Evolutionary conservation across 2,888 invertebrate genomes (phyloP), one percentile per base, ranked within the genome.

Genomic region (Andrena trimmerana): DNA sequence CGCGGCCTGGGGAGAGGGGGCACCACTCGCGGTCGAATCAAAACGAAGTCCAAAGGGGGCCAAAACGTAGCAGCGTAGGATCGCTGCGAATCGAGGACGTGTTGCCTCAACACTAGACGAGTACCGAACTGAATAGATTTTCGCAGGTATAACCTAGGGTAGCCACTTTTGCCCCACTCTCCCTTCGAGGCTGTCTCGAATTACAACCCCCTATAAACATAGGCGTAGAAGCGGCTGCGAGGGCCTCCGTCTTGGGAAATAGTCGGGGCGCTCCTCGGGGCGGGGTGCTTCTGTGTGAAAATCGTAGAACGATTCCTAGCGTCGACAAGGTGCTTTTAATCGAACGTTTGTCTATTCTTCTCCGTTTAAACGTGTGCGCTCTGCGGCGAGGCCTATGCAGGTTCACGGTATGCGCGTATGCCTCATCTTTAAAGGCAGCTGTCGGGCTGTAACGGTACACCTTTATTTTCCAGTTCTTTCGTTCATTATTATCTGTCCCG

Each of bases 121-220:
- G 78, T 76, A 74, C 75, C 67, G 65, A 73, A 84, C 88, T 89
- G 90, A 92, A 91, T 92, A 90, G 90, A 90, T 89, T 92, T 91
- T 91, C 89, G 91, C 93, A 93, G 93, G 93, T 93, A 93, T 89
- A 86, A 81, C 84, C 85, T 88, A 90, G 90, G 91, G 91, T 90
- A 86, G 89, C 91, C 86, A 89, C 89, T 90, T 72, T 89, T 90
- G 86, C 88, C 90, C 90, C 90, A 86, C 90, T 83, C 80, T 83
- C 87, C 84, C 84, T 86, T 85, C 80, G 75, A 78, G 70, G 71
- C 86, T 70, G 88, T 90, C 90, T 92, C 92, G 89, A 90, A 91
- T 92, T 92, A 91, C 92, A 91, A 91, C 91, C 91, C 91, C 78
- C 90, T 85, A 83, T 91, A 90, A 92, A 91, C 92, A 91, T 90